Conservation (phyloP, 2,797 vertebrate species). For the Acanthurus lineatus region DNA sequence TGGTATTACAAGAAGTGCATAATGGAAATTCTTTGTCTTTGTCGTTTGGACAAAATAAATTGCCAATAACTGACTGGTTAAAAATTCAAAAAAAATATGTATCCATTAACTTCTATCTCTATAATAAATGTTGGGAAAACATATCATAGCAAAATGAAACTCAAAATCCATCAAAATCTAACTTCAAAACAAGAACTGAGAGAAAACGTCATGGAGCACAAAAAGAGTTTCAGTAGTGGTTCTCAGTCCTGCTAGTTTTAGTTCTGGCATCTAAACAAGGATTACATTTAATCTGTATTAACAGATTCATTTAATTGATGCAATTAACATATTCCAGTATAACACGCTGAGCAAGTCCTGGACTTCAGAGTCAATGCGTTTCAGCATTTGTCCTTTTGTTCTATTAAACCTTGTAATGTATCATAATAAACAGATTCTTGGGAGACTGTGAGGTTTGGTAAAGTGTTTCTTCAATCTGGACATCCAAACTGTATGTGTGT, state of each 20-base stretch:
- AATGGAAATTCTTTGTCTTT: background rate
- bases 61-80: background rate
- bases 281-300: background rate
- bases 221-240: constrained; percentile 21
- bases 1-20: background rate
- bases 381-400: too few relatives aligned
- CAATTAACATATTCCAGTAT: background rate
- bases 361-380: too few relatives aligned
- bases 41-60: background rate
- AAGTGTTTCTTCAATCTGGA: background rate
- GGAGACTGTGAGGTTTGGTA: background rate
- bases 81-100: background rate
- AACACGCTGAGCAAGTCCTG: background rate
- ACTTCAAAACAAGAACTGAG: constrained; percentile 46
- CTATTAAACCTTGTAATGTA: too few relatives aligned
- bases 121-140: background rate
- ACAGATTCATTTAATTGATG: background rate
- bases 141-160: background rate
- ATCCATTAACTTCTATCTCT: background rate
- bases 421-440: background rate
- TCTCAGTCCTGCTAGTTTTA: constrained; percentile 33
- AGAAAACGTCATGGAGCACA: background rate
- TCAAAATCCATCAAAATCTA: background rate
- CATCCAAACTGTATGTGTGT: background rate
- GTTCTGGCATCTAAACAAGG: background rate